These are phyloP conservation scores for Corythaixoides concolor DNA, from an alignment of 2,113 vertebrate genomes.

Conservation along the genomic window DNA sequence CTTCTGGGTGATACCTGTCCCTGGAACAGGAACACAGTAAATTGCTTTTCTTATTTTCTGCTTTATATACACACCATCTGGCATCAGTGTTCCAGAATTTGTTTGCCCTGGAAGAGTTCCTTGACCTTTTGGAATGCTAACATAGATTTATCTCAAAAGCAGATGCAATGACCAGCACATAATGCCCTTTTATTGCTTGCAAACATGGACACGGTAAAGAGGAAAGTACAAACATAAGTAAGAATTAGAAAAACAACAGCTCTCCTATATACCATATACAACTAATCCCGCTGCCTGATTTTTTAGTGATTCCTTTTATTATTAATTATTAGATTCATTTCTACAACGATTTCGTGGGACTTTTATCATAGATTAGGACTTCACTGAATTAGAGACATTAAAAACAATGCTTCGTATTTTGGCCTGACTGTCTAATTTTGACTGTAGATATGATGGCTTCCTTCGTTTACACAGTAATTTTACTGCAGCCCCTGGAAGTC, in stretches of 20 bases:
- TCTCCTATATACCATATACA: background rate
- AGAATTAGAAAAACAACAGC: background rate
- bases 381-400: background rate
- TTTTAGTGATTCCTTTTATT: background rate
- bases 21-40: conserved; percentile 8
- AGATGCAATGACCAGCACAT: conserved; percentile 49
- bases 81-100: conserved; percentile 20
- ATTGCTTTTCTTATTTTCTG: background rate
- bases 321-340: background rate
- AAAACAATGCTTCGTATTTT: background rate
- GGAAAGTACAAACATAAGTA: background rate
- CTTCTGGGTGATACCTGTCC: conserved; percentile 4
- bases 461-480: background rate
- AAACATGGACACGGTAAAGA: background rate
- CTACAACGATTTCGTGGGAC: background rate
- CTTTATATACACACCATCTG: conserved; percentile 53
- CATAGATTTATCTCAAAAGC: conserved; percentile 52
- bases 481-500: background rate
- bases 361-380: background rate
- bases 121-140: conserved; percentile 62
- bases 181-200: conserved; percentile 53
- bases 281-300: background rate
- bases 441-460: background rate
- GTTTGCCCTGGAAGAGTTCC: conserved; percentile 53
- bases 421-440: background rate